A percentile compares a stretch with the other conserved stretches of the same genome.
phyloP scores from a whole-genome alignment of 2,113 vertebrate genomes.

The Podilymbus podiceps region DNA sequence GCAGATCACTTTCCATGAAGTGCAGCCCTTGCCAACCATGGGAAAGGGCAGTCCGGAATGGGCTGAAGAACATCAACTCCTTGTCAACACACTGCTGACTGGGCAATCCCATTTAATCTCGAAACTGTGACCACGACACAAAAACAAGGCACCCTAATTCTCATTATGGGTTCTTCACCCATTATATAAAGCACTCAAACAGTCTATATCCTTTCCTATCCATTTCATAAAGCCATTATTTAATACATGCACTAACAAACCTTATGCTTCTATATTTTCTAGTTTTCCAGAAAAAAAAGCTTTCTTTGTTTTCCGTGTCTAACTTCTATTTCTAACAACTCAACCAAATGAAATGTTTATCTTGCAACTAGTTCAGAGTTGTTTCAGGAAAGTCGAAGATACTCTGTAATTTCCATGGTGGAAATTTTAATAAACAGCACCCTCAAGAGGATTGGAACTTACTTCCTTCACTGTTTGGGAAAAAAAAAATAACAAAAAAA shows the following conservation, averaged over 20 bases:
- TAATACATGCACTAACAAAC: neutral
- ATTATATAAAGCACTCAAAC: neutral
- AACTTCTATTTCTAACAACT: neutral
- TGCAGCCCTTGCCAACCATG: neutral
- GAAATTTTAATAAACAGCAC: slow-evolving; percentile 71
- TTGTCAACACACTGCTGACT: neutral
- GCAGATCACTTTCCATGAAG: neutral
- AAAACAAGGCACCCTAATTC: neutral
- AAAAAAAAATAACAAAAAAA: neutral
- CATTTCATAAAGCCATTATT: neutral
- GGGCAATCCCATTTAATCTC: neutral
- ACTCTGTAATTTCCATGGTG: neutral
- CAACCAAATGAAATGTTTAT: neutral
- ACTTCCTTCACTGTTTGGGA: neutral
- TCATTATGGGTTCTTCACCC: neutral
- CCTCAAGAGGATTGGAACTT: slow-evolving; percentile 63
- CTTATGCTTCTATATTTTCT: neutral
- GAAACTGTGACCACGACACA: neutral
- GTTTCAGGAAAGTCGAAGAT: neutral
- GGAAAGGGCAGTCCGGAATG: neutral
- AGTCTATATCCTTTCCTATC: neutral
- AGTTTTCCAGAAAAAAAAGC: neutral
- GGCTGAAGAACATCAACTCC: neutral
- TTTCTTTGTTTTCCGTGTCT: neutral
- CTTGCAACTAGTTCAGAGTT: neutral